phyloP scores from a whole-genome alignment of 2,888 invertebrate species.

The Zonitis immaculata region DNA sequence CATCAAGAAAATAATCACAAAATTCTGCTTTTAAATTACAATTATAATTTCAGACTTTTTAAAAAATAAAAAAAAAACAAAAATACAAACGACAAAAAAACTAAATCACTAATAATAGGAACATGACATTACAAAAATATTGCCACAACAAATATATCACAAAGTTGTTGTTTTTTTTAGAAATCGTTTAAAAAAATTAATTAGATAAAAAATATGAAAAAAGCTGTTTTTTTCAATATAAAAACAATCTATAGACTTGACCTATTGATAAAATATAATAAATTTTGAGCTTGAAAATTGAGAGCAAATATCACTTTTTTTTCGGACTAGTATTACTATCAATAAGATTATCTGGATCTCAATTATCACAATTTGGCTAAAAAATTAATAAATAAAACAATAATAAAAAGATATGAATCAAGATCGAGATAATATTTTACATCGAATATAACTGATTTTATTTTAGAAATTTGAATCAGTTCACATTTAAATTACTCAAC shows the following conservation, averaged over 20 bases:
- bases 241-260: background rate
- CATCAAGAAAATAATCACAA: conserved; percentile 20
- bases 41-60: conserved; percentile 11
- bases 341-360: too few relatives aligned
- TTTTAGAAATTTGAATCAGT: background rate
- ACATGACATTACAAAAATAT: conserved; percentile 24
- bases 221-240: background rate
- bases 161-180: conserved; percentile 8
- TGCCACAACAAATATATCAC: conserved; percentile 23
- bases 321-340: background rate
- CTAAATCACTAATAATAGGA: conserved; percentile 23
- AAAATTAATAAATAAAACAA: too few relatives aligned
- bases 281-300: conserved; percentile 10
- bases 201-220: background rate
- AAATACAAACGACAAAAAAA: conserved; percentile 12
- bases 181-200: background rate
- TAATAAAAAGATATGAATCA: too few relatives aligned
- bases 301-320: conserved; percentile 1
- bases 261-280: background rate
- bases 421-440: background rate
- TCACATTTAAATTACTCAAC: background rate
- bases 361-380: too few relatives aligned
- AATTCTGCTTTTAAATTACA: conserved; percentile 13
- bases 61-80: background rate
- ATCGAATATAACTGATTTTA: background rate